Evolutionary conservation across 2,888 invertebrate species (phyloP), one percentile per base, ranked within the genome.

Genomic region (Mayetiola destructor): DNA sequence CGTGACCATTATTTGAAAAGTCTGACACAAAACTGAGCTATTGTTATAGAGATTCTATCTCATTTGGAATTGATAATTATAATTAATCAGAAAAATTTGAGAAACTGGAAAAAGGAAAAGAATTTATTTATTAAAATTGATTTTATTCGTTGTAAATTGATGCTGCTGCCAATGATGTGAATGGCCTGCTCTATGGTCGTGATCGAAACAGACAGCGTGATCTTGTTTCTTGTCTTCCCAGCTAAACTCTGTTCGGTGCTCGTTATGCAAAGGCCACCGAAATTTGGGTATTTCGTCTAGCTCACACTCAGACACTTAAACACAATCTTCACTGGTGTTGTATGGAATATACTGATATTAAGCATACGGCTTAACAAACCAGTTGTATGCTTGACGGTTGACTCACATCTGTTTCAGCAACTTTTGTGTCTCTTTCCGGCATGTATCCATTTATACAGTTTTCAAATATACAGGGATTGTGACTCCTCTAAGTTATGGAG

Each of bases 191-290:
- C 48, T 48, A 48, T 48, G 48, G 48, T 48, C 48, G 23, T 48
- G 48, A 48, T 48, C 48, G 27, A 48, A 48, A 16, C 48, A 48
- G 48, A 48, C 48, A 48, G 48, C 48, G 48, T 48, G 48, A 48
- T 48, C 48, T 48, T 48, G 48, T 27, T 48, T 48, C 48, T 48
- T 48, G 48, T 48, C 48, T 48, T 48, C 48, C 48, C 48, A 48
- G 48, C 48, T 48, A 48, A 48, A 48, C 48, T 48, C 48, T 48
- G 48, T 48, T 42, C 27, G 27, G 14, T 27, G 48, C 48, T 48
- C 48, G 48, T 48, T 48, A 27, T n/a, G 48, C 23, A 48, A 48
- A 48, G 27, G 48, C 48, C 48, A 48, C 27, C 48, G 27, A 23
- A 48, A n/a, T n/a, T 27, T 27, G 48, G 20, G 27, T 48, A 23